A percentile compares a stretch with the other conserved stretches of the same genome.
phyloP scores from a whole-genome alignment of 2,113 vertebrate genomes.

The Malurus elegans region DNA sequence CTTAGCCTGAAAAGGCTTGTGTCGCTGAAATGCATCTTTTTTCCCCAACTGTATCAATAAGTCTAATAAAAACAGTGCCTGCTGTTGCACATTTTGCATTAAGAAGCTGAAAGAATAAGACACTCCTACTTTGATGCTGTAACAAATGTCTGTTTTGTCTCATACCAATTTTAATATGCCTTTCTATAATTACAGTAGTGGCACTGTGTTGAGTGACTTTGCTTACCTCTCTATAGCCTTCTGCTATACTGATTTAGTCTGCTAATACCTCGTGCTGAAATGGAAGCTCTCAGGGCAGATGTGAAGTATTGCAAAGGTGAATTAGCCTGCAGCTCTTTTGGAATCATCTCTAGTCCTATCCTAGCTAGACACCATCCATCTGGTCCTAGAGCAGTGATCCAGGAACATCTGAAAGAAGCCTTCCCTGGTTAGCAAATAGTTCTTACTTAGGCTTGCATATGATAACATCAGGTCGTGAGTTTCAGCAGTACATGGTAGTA shows the following conservation, averaged over 20 bases:
- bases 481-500: slow-evolving; percentile 38
- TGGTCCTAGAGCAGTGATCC: not conserved
- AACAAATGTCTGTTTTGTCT: not conserved
- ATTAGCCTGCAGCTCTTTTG: not conserved
- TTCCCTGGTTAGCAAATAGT: slow-evolving; percentile 14
- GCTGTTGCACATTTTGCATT: not conserved
- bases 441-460: not conserved
- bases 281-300: not conserved
- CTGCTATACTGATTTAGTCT: not conserved
- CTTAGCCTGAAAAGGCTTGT: not conserved
- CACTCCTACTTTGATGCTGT: not conserved
- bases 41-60: not conserved
- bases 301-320: not conserved
- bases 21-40: not conserved
- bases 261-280: not conserved
- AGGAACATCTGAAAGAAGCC: slow-evolving; percentile 3
- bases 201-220: not conserved
- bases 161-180: not conserved
- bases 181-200: not conserved
- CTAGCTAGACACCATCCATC: not conserved
- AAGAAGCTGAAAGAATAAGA: not conserved
- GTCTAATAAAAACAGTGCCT: not conserved
- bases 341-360: not conserved
- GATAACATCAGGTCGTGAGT: slow-evolving; percentile 39
- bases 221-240: not conserved